Base-by-base conservation (phyloP, 2,113 vertebrate species). In the Hymenochirus boettgeri region DNA sequence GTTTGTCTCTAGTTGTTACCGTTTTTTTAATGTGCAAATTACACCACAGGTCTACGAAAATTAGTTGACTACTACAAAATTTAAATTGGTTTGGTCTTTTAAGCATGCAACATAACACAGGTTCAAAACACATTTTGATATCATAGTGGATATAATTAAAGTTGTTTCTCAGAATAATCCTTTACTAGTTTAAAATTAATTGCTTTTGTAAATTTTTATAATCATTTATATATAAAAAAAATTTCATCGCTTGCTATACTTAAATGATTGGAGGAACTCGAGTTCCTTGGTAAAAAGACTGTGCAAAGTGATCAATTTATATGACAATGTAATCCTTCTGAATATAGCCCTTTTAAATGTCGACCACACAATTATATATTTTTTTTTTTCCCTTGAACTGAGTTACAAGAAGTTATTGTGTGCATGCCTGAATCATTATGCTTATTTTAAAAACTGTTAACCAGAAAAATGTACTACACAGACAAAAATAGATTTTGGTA, bases 141-240 rank as follows among this genome's bases (percentile, higher is more conserved):
- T 94, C 86, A 92, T 96, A 99, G 93, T 98, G 94, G 94, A 93
- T 94, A 95, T 83, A 95, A 90, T 90, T 94, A 93, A 94, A 82
- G 93, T 82, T 84, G 82, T 84, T 89, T 93, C 93, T 86, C 85
- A 90, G 93, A 92, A 93, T 92, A 91, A 92, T 96, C 96, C 95
- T 87, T 97, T 97, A 96, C 93, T 96, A 89, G 95, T 93, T 95
- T 94, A 90, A 91, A 87, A 90, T 94, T 96, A 91, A 95, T 89
- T 93, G 89, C 92, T 94, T 94, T 99, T 93, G 96, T 97, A 94
- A 97, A 94, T 95, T 95, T 97, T 96, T 96, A 96, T 97, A 98
- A 94, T 95, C 94, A 96, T 97, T 95, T 93, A 94, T 92, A 92
- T 90, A 87, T 91, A 87, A 79, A 71, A 86, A 84, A 85, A 82